Percentiles rank a stretch among this genome's conserved stretches.
These are phyloP conservation scores for Halictus ligatus DNA, from an alignment of 2,888 invertebrate genomes.

Conservation along the genomic window DNA sequence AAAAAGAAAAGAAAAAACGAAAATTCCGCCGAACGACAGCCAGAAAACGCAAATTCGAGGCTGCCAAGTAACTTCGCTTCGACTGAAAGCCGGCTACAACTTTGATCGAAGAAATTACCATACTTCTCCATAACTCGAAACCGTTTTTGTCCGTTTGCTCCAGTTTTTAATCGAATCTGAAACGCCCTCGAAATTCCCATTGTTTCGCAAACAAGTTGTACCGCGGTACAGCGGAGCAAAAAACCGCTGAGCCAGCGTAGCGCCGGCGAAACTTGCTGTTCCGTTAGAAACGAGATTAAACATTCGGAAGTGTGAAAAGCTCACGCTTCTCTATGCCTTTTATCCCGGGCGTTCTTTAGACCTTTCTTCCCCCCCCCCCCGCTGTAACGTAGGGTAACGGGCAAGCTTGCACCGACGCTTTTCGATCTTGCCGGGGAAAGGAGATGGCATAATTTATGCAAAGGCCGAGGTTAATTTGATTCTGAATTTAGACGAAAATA, in stretches of 20 bases:
- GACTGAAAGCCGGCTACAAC: background rate
- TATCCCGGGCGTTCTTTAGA: background rate
- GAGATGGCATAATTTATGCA: slow-evolving; percentile 70
- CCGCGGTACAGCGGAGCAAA: background rate
- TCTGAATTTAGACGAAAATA: slow-evolving; percentile 74
- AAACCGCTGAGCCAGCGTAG: background rate
- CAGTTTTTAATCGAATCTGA: background rate
- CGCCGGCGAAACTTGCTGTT: background rate
- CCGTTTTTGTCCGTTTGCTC: background rate
- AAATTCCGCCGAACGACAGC: background rate
- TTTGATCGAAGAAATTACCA: slow-evolving; percentile 4
- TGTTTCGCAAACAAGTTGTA: background rate
- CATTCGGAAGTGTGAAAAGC: slow-evolving; percentile 28
- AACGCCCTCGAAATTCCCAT: background rate
- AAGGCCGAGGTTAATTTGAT: slow-evolving; percentile 77
- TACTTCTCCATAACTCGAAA: background rate
- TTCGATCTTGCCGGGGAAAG: slow-evolving; percentile 3
- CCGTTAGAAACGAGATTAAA: slow-evolving; percentile 38
- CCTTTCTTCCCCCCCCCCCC: background rate
- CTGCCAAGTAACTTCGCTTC: too few relatives aligned
- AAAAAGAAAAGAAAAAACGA: background rate
- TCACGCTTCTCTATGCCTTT: slow-evolving; percentile 16
- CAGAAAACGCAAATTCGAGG: background rate
- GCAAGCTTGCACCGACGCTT: background rate
- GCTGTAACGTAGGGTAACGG: background rate